Conservation (phyloP, 2,888 invertebrate species). For the Antitype chi region DNA sequence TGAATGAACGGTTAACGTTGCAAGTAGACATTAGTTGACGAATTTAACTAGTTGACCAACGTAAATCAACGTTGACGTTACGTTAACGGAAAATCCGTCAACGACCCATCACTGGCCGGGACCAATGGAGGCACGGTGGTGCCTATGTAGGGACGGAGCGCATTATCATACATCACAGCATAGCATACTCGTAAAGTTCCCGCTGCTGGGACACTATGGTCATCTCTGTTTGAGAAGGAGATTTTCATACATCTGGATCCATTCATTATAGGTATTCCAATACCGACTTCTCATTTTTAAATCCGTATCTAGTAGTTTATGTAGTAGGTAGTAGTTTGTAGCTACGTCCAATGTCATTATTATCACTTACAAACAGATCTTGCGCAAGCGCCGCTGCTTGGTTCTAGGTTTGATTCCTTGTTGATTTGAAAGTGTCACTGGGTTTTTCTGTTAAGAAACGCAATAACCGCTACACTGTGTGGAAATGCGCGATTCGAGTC, state of each 20-base stretch:
- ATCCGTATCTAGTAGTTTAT: not conserved
- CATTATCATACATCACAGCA: not conserved
- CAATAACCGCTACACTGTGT: not conserved
- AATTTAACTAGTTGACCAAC: too few relatives aligned
- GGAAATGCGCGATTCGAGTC: constrained; percentile 3
- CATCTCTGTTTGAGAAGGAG: not conserved
- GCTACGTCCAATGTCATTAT: not conserved
- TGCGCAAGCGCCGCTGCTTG: constrained; percentile 27
- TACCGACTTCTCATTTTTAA: not conserved
- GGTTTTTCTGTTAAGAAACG: constrained; percentile 50
- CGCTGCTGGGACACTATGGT: not conserved
- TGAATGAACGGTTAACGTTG: too few relatives aligned
- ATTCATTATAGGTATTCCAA: not conserved
- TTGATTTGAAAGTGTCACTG: constrained; percentile 35
- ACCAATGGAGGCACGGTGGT: too few relatives aligned
- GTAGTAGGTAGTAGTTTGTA: not conserved
- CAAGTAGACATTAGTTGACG: too few relatives aligned
- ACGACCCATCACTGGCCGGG: too few relatives aligned
- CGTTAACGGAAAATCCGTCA: too few relatives aligned
- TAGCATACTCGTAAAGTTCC: not conserved
- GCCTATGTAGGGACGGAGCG: not conserved
- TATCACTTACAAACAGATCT: not conserved
- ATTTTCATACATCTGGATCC: not conserved
- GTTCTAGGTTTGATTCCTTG: constrained; percentile 28
- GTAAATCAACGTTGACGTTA: too few relatives aligned